phyloP scores from a whole-genome alignment of 1,140 invertebrate species.

The Oryctes rhinoceros region DNA sequence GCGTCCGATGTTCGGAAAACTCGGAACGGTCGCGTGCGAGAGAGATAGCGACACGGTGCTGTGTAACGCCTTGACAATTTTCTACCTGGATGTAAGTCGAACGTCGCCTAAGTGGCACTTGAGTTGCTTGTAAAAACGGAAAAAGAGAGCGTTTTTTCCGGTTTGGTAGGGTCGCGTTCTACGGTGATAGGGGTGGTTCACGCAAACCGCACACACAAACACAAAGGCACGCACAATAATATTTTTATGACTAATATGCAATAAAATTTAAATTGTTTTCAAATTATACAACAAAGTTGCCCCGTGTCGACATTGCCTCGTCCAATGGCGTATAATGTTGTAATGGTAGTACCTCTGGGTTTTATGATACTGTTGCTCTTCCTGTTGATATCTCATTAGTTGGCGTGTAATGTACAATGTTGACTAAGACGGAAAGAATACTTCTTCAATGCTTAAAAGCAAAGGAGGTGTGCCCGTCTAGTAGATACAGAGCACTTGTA shows the following conservation, averaged over 20 bases:
- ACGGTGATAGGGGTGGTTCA: neutral
- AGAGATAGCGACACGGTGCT: neutral
- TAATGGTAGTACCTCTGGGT: too few relatives aligned
- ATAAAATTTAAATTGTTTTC: constrained; percentile 34
- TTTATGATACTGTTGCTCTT: too few relatives aligned
- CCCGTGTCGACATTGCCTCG: neutral
- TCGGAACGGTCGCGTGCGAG: neutral
- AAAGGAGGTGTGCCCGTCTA: too few relatives aligned
- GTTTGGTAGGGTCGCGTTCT: neutral
- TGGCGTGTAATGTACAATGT: too few relatives aligned
- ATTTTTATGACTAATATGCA: constrained; percentile 16
- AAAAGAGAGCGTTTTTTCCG: constrained; percentile 21
- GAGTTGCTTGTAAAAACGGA: constrained; percentile 43
- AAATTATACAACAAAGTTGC: constrained; percentile 2
- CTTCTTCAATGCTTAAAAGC: too few relatives aligned
- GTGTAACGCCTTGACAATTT: constrained; percentile 39
- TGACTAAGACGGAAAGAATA: too few relatives aligned
- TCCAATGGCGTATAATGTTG: too few relatives aligned
- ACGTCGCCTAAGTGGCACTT: constrained; percentile 44
- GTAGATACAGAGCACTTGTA: too few relatives aligned
- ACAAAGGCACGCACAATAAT: neutral
- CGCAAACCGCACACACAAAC: constrained; percentile 11
- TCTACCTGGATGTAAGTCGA: constrained; percentile 43
- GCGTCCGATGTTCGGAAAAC: neutral
- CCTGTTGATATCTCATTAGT: too few relatives aligned